These are phyloP conservation scores for Scrobipalpa costella DNA, from an alignment of 2,888 invertebrate genomes.

Conservation along the genomic window DNA sequence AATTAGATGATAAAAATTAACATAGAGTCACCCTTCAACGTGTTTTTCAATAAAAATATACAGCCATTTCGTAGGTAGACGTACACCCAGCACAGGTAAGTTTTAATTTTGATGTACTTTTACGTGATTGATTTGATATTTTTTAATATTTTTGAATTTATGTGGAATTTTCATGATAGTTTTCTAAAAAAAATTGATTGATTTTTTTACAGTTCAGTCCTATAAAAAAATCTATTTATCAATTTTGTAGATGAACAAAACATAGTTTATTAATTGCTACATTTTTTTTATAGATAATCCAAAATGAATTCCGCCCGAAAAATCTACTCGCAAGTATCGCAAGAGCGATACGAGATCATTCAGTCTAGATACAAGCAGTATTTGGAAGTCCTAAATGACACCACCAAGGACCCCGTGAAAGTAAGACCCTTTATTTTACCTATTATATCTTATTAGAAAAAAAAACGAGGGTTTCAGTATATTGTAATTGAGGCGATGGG, in stretches of 20 bases:
- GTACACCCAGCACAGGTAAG: conserved; percentile 28
- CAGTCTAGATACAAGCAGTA: conserved; percentile 41
- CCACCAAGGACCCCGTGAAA: conserved; percentile 36
- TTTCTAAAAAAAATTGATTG: too few relatives aligned
- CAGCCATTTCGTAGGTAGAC: conserved; percentile 8
- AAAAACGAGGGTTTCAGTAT: too few relatives aligned
- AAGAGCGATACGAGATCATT: conserved; percentile 40
- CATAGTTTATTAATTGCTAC: background rate
- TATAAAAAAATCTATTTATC: too few relatives aligned
- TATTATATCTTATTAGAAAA: too few relatives aligned
- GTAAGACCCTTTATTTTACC: conserved; percentile 7
- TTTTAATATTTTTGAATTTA: background rate
- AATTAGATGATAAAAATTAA: background rate
- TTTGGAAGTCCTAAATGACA: conserved; percentile 33
- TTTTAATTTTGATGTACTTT: too few relatives aligned
- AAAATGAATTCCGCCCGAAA: conserved; percentile 4
- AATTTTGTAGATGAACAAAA: too few relatives aligned
- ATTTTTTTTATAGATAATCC: background rate
- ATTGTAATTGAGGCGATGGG: too few relatives aligned
- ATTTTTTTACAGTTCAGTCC: too few relatives aligned
- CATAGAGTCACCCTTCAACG: conserved; percentile 12
- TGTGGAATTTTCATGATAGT: too few relatives aligned
- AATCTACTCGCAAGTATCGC: conserved; percentile 34
- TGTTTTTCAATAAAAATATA: background rate
- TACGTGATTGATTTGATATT: background rate